These are phyloP conservation scores for Varanus komodoensis DNA, from an alignment of 2,113 vertebrate species.

Conservation along the genomic window DNA sequence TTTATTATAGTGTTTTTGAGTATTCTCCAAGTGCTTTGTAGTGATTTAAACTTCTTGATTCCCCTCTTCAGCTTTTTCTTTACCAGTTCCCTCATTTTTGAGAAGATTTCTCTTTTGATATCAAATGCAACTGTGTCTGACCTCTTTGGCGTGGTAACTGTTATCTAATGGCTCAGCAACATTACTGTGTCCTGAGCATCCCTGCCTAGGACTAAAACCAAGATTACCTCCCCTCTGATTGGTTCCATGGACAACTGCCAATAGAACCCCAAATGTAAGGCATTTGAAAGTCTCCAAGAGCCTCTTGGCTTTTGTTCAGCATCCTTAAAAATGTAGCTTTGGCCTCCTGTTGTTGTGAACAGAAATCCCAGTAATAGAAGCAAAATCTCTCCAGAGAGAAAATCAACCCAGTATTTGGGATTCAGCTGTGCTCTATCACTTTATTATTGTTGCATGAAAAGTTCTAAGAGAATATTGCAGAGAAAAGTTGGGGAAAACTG, in stretches of 20 bases:
- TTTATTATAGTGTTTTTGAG: no score
- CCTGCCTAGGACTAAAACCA: no score
- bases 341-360: neutral
- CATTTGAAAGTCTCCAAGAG: neutral
- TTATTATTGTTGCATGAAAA: neutral
- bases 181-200: no score
- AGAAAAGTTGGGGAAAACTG: neutral
- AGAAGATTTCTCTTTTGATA: no score
- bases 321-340: neutral
- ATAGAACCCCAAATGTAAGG: neutral
- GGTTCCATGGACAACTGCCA: neutral
- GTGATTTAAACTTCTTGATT: no score
- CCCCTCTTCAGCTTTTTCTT: no score
- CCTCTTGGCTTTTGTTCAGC: neutral
- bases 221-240: no score
- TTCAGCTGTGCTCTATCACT: neutral
- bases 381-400: neutral
- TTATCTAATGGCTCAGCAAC: no score
- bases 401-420: neutral
- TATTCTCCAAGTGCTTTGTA: no score
- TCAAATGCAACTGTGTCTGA: no score
- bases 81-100: no score
- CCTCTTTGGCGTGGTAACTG: no score
- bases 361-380: neutral
- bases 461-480: neutral